phyloP scores from a whole-genome alignment of 2,113 vertebrate species.

The Pristiophorus japonicus region DNA sequence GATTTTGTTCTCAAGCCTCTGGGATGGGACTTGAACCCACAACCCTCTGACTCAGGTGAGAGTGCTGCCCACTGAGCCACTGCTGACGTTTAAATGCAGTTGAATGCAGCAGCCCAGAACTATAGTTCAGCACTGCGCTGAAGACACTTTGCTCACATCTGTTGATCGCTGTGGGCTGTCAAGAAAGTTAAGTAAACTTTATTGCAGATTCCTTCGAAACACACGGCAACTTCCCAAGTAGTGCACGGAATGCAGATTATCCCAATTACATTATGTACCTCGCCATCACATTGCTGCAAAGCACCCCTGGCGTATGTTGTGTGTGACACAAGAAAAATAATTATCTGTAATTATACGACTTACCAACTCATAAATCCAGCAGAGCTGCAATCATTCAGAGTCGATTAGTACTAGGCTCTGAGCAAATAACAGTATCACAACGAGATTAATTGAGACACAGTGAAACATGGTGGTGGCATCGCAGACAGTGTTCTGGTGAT shows the following conservation, averaged over 20 bases:
- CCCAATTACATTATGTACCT: neutral
- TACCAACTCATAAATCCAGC: conserved; percentile 4
- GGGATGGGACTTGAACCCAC: too few species aligned
- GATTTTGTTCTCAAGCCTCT: too few species aligned
- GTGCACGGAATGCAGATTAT: neutral
- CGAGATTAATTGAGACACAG: neutral
- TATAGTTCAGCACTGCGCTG: too few species aligned
- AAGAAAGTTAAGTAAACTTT: neutral
- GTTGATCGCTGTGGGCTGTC: neutral
- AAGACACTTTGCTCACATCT: too few species aligned
- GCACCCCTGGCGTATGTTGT: neutral
- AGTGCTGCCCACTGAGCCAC: too few species aligned
- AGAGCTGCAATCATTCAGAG: neutral
- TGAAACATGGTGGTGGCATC: neutral
- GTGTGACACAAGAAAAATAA: neutral
- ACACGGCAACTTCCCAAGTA: neutral
- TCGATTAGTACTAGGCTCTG: neutral
- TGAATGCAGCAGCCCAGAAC: too few species aligned
- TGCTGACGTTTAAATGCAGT: too few species aligned
- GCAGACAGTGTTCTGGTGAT: neutral
- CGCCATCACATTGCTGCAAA: neutral
- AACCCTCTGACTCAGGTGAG: too few species aligned
- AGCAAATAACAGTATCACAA: neutral
- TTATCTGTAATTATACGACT: conserved; percentile 17
- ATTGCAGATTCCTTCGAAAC: neutral